Evolutionary conservation across 2,888 invertebrate genomes (phyloP), one percentile per base, ranked within the genome.

Genomic region (Dasysyrphus tricinctus): DNA sequence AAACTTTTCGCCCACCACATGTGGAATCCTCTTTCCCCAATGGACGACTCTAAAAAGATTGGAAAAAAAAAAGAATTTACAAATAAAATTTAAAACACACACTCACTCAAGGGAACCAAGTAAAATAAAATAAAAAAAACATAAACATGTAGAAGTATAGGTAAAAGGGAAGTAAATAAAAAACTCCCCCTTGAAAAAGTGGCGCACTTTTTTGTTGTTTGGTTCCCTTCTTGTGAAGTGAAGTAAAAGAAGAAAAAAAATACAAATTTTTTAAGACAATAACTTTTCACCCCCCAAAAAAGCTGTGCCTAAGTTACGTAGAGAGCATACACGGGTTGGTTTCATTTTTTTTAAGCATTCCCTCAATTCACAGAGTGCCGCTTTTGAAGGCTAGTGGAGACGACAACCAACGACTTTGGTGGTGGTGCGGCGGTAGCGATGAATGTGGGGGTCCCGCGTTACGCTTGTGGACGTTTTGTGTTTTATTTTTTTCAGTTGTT

Each of bases 81-180:
- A 78, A 86, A 78, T 72, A 70, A 78, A 67, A 76, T 75, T 86
- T 86, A 70, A 82, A 86, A 78, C 78, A 72, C 86, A 77, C 78
- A 75, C 78, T 74, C 77, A 39, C 63, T 51, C 67, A 63, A 54
- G 59, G 37, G 37, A 56, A 29, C 54, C n/a, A 51, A 67, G 63
- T 24, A 44, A 49, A 44, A 49, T 12, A 63, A 70, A 73, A 63
- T 63, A 72, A 72, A 77, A 39, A 44, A 57, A 54, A 51, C 3
- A n/a, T 1, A 54, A 19, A 77, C 63, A 44, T 82, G 82, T 49
- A 57, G 70, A 72, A 78, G 86, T 86, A 67, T 82, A 72, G 51
- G 82, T 82, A 78, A 69, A 86, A 86, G 86, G 81, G 86, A 86
- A 86, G 86, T 86, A 86, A 86, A 86, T 86, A 86, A 86, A 61